Evolutionary conservation across 2,888 invertebrate species (phyloP).

Genomic region (Agonopterix arenella): DNA sequence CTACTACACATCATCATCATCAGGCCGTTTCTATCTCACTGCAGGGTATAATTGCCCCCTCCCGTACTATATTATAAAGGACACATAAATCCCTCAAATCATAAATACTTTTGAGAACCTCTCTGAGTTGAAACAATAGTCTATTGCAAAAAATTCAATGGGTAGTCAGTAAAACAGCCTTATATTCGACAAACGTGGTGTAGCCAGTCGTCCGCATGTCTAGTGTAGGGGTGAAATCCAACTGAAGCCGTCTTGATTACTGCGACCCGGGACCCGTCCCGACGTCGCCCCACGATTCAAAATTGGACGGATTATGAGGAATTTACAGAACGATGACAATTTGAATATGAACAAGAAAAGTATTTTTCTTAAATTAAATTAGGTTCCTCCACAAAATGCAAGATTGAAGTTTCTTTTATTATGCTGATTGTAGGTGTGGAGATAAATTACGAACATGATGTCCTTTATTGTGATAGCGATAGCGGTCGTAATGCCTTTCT

Average conservation of each 20-base stretch:
- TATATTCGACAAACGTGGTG: slow-evolving; percentile 35
- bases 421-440: slow-evolving; percentile 26
- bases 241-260: slow-evolving; percentile 71
- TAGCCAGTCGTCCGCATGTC: slow-evolving; percentile 39
- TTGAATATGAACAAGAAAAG: slow-evolving; percentile 69
- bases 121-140: background rate
- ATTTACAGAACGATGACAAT: slow-evolving; percentile 72
- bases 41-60: background rate
- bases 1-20: too few relatives aligned
- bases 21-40: too few relatives aligned
- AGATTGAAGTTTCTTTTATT: slow-evolving; percentile 41
- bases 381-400: slow-evolving; percentile 29
- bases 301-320: slow-evolving; percentile 76
- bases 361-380: slow-evolving; percentile 54
- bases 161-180: slow-evolving; percentile 22
- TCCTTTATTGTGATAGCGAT: background rate
- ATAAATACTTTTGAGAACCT: too few relatives aligned
- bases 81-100: too few relatives aligned
- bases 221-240: slow-evolving; percentile 62
- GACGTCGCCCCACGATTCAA: slow-evolving; percentile 59
- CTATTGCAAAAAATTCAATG: slow-evolving; percentile 16
- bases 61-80: background rate
- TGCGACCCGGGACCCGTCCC: slow-evolving; percentile 34
- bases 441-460: slow-evolving; percentile 20
- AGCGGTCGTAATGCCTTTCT: too few relatives aligned